Percentiles rank a stretch among this genome's conserved stretches.
phyloP scores from a whole-genome alignment of 2,888 invertebrate species.

The Pachliopta kotzebuea region DNA sequence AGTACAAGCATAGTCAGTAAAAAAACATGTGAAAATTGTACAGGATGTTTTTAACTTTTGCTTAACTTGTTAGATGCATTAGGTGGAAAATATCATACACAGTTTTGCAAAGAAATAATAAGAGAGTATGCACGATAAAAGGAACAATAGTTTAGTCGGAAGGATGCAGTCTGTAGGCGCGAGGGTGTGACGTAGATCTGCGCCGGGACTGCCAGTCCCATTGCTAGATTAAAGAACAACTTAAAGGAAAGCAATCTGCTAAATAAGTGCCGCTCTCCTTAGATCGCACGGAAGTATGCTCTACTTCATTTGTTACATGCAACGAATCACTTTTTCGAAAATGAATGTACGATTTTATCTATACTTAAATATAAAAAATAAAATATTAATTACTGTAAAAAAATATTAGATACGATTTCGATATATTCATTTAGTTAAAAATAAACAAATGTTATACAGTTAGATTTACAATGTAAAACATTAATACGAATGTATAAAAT shows the following conservation, averaged over 20 bases:
- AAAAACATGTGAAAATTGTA: neutral
- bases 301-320: slow-evolving; percentile 43
- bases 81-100: neutral
- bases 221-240: slow-evolving; percentile 77
- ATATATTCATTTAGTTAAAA: too few relatives aligned
- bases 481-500: too few relatives aligned
- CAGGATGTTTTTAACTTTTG: neutral
- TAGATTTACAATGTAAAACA: too few relatives aligned
- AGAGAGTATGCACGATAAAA: slow-evolving; percentile 24
- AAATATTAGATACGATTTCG: too few relatives aligned
- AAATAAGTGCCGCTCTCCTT: slow-evolving; percentile 67
- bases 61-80: neutral
- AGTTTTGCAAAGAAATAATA: slow-evolving; percentile 3
- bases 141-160: slow-evolving; percentile 26
- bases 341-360: too few relatives aligned
- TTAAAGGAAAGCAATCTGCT: slow-evolving; percentile 81
- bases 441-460: too few relatives aligned
- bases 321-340: neutral
- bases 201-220: slow-evolving; percentile 32
- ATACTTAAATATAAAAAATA: too few relatives aligned
- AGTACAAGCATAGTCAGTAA: neutral
- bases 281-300: slow-evolving; percentile 45
- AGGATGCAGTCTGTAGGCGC: slow-evolving; percentile 27
- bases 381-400: too few relatives aligned
- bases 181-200: slow-evolving; percentile 34